Evolutionary conservation across 2,113 vertebrate species (phyloP).

Genomic region (Pseudonaja textilis): DNA sequence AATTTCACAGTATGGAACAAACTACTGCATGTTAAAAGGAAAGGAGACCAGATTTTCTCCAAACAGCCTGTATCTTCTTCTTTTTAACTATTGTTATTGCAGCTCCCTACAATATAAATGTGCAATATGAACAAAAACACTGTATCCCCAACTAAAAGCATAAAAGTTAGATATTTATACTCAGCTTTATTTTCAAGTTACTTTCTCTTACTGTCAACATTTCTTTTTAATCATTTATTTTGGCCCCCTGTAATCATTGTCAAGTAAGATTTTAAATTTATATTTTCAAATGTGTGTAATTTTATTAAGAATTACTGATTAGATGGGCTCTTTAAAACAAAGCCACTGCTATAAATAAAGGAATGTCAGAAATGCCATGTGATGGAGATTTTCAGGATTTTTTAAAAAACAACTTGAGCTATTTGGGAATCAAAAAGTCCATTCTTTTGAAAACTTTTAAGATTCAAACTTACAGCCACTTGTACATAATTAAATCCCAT

Average conservation of each 20-base stretch:
- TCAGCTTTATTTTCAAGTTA: background rate
- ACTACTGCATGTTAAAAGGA: background rate
- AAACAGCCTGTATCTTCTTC: background rate
- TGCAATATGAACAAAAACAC: background rate
- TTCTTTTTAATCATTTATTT: background rate
- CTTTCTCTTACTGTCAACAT: background rate
- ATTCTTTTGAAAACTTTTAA: background rate
- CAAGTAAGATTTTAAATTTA: background rate
- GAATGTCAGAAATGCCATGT: background rate
- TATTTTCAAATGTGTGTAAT: background rate
- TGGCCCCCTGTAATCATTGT: background rate
- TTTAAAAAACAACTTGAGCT: background rate
- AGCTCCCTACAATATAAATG: background rate
- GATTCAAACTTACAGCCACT: background rate
- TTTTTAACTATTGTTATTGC: background rate
- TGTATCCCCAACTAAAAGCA: background rate
- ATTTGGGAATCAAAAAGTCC: background rate
- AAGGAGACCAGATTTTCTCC: background rate
- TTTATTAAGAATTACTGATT: background rate
- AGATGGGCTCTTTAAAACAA: background rate
- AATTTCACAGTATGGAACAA: conserved; percentile 5
- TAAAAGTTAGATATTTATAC: background rate
- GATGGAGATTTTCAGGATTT: background rate
- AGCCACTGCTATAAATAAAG: background rate
- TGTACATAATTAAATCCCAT: background rate